These are phyloP conservation scores for Takifugu ocellatus DNA, from an alignment of 2,797 vertebrate genomes.

Conservation along the genomic window DNA sequence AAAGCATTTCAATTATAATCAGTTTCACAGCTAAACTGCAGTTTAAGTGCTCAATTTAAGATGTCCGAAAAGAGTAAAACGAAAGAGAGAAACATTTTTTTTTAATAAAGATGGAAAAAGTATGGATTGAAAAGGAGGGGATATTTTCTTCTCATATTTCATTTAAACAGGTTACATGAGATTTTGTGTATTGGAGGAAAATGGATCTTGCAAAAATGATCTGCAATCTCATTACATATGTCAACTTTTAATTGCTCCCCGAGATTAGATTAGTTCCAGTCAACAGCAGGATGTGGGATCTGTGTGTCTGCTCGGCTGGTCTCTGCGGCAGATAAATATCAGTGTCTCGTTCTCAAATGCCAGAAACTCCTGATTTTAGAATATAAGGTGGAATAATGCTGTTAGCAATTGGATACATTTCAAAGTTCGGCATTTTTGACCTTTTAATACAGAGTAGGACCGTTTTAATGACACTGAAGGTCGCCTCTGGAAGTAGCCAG, in stretches of 20 bases:
- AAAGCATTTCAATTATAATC: not conserved
- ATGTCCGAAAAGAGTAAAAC: too few relatives aligned
- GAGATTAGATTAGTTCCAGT: conserved; percentile 17
- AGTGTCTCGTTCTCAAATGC: conserved; percentile 6
- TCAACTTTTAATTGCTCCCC: conserved; percentile 4
- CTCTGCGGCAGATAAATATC: conserved; percentile 21
- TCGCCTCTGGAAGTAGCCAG: too few relatives aligned
- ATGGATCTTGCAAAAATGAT: not conserved
- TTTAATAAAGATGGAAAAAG: too few relatives aligned
- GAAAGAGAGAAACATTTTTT: too few relatives aligned
- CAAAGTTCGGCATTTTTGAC: too few relatives aligned
- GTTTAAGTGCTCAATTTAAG: too few relatives aligned
- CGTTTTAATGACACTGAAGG: too few relatives aligned
- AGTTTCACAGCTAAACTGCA: too few relatives aligned
- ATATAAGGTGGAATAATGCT: too few relatives aligned
- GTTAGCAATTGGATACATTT: too few relatives aligned
- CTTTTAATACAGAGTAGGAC: too few relatives aligned
- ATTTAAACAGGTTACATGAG: not conserved
- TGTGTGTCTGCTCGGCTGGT: conserved; percentile 17
- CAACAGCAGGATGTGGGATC: conserved; percentile 17
- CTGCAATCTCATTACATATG: not conserved
- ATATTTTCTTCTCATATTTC: not conserved
- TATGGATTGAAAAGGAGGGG: too few relatives aligned
- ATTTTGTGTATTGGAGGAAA: not conserved
- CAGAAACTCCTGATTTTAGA: not conserved